phyloP scores from a whole-genome alignment of 2,797 vertebrate genomes.

The Perodicticus potto region DNA sequence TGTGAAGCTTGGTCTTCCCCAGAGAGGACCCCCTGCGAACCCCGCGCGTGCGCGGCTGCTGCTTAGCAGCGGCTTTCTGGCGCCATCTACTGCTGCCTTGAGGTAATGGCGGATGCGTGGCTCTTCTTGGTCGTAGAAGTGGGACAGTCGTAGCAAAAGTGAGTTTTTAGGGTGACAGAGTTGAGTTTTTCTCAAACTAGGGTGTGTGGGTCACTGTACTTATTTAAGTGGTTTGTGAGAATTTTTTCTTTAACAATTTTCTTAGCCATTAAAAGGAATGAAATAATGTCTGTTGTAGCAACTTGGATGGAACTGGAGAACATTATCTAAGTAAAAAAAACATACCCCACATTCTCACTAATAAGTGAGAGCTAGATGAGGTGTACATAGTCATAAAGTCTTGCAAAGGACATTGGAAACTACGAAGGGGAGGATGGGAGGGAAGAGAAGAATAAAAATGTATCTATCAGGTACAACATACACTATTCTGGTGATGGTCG shows the following conservation, averaged over 20 bases:
- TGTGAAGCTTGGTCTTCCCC: neutral
- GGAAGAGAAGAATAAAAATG: neutral
- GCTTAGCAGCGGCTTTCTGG: conserved; percentile 63
- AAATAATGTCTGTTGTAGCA: neutral
- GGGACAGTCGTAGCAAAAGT: accelerated
- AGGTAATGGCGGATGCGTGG: neutral
- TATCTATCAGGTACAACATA: neutral
- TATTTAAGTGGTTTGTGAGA: neutral
- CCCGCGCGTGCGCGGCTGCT: accelerated
- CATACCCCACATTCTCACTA: neutral
- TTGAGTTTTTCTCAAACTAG: neutral
- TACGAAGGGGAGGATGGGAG: neutral
- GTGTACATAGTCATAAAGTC: neutral
- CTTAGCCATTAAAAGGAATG: neutral
- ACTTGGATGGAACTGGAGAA: neutral
- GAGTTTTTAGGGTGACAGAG: accelerated
- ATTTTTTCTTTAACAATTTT: neutral
- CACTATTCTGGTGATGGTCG: neutral
- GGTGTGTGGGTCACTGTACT: neutral
- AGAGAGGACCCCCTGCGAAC: accelerated
- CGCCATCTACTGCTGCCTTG: conserved; percentile 82
- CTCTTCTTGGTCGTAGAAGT: accelerated
- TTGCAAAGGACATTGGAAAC: neutral
- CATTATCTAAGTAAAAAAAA: neutral
- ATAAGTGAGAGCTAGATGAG: neutral